Percentiles rank a stretch among this genome's conserved stretches.
Evolutionary conservation across 2,797 vertebrate genomes (phyloP).

Genomic region (Crotalus adamanteus): DNA sequence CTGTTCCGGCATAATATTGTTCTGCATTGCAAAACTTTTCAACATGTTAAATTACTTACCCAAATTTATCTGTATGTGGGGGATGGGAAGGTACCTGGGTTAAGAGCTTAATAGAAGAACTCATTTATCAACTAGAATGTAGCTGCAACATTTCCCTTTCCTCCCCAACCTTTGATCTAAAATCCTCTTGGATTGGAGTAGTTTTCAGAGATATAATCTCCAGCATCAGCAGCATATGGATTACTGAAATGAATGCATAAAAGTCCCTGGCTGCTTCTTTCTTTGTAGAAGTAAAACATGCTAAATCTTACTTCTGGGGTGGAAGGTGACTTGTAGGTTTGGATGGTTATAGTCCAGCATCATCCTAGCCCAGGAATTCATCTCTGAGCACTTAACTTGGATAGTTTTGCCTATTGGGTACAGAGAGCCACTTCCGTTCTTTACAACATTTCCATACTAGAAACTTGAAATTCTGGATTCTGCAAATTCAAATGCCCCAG

Average conservation of each 20-base stretch:
- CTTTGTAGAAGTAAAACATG: neutral
- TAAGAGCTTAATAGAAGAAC: neutral
- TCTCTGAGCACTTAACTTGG: neutral
- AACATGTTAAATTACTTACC: neutral
- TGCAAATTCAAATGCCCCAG: neutral
- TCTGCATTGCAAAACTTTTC: neutral
- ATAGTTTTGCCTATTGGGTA: neutral
- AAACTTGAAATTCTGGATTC: neutral
- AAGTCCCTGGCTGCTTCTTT: neutral
- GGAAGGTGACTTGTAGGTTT: neutral
- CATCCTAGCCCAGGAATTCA: neutral
- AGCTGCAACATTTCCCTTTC: neutral
- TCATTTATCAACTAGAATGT: neutral
- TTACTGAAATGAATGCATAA: neutral
- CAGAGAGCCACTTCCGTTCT: neutral
- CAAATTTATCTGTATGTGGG: neutral
- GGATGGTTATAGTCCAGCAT: neutral
- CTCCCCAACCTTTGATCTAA: neutral
- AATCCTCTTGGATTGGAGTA: neutral
- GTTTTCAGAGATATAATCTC: neutral
- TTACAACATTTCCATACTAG: neutral
- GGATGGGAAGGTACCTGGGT: neutral
- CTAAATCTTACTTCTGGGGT: neutral
- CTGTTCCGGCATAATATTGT: neutral
- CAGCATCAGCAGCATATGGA: neutral